Evolutionary conservation across 2,888 invertebrate genomes (phyloP).

Genomic region (Corythucha ciliata): DNA sequence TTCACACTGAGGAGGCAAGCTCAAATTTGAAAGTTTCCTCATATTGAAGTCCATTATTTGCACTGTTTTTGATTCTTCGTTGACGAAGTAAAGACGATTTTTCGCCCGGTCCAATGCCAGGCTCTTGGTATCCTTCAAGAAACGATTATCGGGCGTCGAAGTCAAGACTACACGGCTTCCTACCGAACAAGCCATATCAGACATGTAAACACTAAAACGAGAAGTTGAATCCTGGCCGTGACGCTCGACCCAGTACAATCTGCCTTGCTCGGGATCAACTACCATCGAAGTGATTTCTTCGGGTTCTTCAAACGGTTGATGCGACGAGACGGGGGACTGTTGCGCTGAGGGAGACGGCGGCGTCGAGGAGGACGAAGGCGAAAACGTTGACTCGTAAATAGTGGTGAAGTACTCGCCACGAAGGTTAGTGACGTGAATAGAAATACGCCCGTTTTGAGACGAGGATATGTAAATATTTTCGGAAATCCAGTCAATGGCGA

Average conservation of each 20-base stretch:
- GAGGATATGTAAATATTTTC: slow-evolving; percentile 64
- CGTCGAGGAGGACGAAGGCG: too few species aligned
- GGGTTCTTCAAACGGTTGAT: too few species aligned
- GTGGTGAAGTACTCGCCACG: slow-evolving; percentile 59
- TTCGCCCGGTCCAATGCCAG: slow-evolving; percentile 51
- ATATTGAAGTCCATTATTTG: slow-evolving; percentile 51
- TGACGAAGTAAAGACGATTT: slow-evolving; percentile 64
- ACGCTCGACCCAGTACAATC: slow-evolving; percentile 50
- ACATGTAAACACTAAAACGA: slow-evolving; percentile 8
- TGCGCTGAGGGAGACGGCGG: too few species aligned
- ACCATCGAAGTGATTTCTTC: slow-evolving; percentile 55
- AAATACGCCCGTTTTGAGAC: slow-evolving; percentile 40
- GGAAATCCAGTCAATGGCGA: slow-evolving; percentile 77
- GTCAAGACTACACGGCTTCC: too few species aligned
- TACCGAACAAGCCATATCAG: too few species aligned
- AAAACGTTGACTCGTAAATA: slow-evolving; percentile 39
- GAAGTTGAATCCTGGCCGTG: slow-evolving; percentile 24
- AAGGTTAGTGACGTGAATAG: slow-evolving; percentile 59
- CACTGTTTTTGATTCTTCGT: slow-evolving; percentile 48
- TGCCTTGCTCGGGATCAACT: slow-evolving; percentile 55
- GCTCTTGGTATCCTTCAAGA: slow-evolving; percentile 38
- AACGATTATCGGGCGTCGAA: slow-evolving; percentile 35
- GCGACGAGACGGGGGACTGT: too few species aligned
- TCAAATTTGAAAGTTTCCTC: slow-evolving; percentile 39
- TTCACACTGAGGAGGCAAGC: too few species aligned